phyloP scores from a whole-genome alignment of 2,888 invertebrate genomes.

The Orthosia gracilis region DNA sequence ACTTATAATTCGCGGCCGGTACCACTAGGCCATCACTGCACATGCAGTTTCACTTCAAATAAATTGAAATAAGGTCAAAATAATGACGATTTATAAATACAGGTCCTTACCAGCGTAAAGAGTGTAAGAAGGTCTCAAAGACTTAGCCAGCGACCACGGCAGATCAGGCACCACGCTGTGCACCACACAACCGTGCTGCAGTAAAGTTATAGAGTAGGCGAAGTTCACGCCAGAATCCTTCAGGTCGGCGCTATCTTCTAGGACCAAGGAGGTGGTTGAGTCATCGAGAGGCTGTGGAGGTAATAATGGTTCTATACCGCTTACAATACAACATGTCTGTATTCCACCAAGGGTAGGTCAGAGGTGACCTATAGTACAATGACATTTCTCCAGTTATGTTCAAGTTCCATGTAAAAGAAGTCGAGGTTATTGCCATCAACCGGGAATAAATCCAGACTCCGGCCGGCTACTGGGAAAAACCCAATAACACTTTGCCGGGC shows the following conservation, averaged over 20 bases:
- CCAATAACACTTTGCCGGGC: no score
- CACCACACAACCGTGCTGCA: constrained; percentile 96
- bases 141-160: constrained; percentile 94
- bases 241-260: constrained; percentile 90
- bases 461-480: no score
- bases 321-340: no score
- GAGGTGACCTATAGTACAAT: no score
- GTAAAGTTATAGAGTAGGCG: constrained; percentile 95
- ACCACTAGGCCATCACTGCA: no score
- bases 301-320: background rate
- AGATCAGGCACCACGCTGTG: constrained; percentile 96
- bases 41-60: background rate
- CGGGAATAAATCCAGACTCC: no score
- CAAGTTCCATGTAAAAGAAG: no score
- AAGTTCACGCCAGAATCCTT: constrained; percentile 94
- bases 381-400: no score
- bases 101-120: constrained; percentile 91
- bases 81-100: background rate
- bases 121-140: constrained; percentile 94
- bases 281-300: constrained; percentile 90
- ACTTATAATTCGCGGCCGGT: no score
- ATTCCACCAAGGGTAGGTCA: no score
- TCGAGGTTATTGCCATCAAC: no score
- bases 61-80: background rate
- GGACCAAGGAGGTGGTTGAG: constrained; percentile 88